phyloP scores from a whole-genome alignment of 1,140 invertebrate genomes.

The Hetaerina americana region DNA sequence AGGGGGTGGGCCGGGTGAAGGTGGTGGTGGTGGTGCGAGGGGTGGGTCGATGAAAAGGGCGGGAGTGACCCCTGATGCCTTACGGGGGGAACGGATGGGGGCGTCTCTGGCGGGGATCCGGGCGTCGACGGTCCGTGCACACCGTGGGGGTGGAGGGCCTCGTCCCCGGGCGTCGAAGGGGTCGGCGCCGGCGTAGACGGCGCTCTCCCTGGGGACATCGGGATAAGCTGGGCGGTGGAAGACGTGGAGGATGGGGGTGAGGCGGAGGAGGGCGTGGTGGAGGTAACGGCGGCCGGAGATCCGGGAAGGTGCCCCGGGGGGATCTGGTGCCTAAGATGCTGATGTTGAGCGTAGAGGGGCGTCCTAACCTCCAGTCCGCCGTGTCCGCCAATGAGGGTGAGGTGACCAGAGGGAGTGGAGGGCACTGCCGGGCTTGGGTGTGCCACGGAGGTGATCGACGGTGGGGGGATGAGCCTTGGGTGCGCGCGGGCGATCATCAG shows the following conservation, averaged over 20 bases:
- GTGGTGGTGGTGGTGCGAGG: conserved; percentile 35
- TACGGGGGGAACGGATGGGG: conserved; percentile 35
- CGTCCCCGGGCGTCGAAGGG: conserved; percentile 27
- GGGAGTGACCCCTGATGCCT: not conserved
- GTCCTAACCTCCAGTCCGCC: conserved; percentile 4
- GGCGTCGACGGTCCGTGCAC: conserved; percentile 33
- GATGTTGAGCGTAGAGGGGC: not conserved
- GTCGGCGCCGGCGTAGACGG: conserved; percentile 42
- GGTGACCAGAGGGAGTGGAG: conserved; percentile 7
- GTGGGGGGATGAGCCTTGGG: not conserved
- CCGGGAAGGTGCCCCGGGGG: conserved; percentile 10
- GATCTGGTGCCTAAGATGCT: not conserved
- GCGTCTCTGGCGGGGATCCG: conserved; percentile 64
- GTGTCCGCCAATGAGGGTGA: conserved; percentile 12
- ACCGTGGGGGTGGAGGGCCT: conserved; percentile 27
- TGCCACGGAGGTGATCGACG: conserved; percentile 3
- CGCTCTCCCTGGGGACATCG: conserved; percentile 5
- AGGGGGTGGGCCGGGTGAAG: conserved; percentile 26
- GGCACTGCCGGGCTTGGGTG: not conserved
- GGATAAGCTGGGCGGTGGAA: conserved; percentile 1
- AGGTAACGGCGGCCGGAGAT: conserved; percentile 8
- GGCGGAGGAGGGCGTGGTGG: conserved; percentile 10
- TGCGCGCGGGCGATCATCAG: conserved; percentile 13
- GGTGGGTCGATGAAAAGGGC: not conserved
- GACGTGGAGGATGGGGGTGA: conserved; percentile 6